Conservation (phyloP, 2,888 invertebrate species). For the Megalurothrips usitatus region DNA sequence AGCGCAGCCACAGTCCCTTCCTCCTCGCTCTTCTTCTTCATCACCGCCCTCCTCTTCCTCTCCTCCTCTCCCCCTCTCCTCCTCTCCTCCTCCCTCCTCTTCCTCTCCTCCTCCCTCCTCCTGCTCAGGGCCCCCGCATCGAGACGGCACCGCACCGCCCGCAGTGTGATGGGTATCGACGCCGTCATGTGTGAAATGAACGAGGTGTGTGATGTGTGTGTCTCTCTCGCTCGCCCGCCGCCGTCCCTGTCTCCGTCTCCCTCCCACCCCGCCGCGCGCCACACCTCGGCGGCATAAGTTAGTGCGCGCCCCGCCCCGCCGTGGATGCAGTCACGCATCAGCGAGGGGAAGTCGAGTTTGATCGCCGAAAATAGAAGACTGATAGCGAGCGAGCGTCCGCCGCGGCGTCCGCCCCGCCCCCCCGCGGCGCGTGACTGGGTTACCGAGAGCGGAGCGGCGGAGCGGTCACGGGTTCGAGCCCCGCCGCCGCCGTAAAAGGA, state of each 20-base stretch:
- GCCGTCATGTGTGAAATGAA: conserved; percentile 24
- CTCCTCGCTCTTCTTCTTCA: not conserved
- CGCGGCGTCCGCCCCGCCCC: not conserved
- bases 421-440: not conserved
- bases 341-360: not conserved
- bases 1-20: no score
- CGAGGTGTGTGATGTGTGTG: not conserved
- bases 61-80: not conserved
- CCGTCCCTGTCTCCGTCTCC: not conserved
- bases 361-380: not conserved
- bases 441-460: no score
- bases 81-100: not conserved
- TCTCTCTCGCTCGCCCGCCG: no score
- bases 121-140: not conserved
- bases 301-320: not conserved
- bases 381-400: not conserved
- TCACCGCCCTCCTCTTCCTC: not conserved
- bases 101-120: not conserved
- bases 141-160: not conserved
- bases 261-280: not conserved
- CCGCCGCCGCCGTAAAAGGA: no score
- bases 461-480: no score
- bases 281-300: not conserved
- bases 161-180: not conserved
- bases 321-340: not conserved